Conservation (phyloP, 2,797 vertebrate genomes). For the Fringilla coelebs region DNA sequence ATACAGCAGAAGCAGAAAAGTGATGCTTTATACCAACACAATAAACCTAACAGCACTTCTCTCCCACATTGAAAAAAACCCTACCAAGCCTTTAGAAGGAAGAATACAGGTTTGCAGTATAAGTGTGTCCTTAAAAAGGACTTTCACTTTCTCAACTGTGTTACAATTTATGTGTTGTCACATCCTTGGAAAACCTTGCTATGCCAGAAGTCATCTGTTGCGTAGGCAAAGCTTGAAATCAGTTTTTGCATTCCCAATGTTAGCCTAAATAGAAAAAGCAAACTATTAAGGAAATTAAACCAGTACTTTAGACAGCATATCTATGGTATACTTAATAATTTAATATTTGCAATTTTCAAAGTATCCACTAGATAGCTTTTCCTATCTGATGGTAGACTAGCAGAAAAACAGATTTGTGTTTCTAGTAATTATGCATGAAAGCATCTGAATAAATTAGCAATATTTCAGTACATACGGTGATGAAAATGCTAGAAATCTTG, state of each 20-base stretch:
- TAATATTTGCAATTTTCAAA: not conserved
- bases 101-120: not conserved
- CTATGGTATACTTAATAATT: not conserved
- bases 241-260: not conserved
- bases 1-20: not conserved
- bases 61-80: not conserved
- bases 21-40: not conserved
- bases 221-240: slow-evolving; percentile 6
- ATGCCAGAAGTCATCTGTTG: slow-evolving; percentile 10
- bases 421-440: slow-evolving; percentile 38
- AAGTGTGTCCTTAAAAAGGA: not conserved
- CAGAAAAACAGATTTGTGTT: slow-evolving; percentile 38
- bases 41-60: not conserved
- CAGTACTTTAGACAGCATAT: not conserved
- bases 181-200: slow-evolving; percentile 5
- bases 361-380: not conserved
- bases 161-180: not conserved
- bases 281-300: not conserved
- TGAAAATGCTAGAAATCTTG: not conserved
- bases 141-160: not conserved
- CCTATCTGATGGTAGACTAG: not conserved
- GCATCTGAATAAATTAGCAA: slow-evolving; percentile 28
- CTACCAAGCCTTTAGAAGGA: not conserved
- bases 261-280: not conserved
- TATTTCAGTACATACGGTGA: not conserved